Conservation (phyloP, 2,797 vertebrate species). For the Pipistrellus kuhlii region DNA sequence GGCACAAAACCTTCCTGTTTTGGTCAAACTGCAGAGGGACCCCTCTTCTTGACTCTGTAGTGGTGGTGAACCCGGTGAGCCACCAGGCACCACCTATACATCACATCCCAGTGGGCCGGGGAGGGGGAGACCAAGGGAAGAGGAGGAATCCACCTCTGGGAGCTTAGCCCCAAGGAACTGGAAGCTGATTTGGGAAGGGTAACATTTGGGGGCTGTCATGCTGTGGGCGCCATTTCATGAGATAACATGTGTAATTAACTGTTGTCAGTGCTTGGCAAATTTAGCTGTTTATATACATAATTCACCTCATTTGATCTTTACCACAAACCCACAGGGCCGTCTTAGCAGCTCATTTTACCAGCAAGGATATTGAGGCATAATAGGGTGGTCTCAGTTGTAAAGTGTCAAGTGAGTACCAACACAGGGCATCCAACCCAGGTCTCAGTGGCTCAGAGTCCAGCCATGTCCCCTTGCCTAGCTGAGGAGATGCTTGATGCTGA, state of each 20-base stretch:
- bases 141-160: neutral
- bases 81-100: too few relatives aligned
- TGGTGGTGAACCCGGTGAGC: neutral
- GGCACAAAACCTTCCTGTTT: accelerated
- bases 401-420: neutral
- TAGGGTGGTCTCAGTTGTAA: neutral
- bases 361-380: neutral
- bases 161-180: neutral
- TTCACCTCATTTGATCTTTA: neutral
- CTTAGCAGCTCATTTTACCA: neutral
- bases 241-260: neutral
- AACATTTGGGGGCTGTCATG: too few relatives aligned
- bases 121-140: neutral
- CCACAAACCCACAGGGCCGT: neutral
- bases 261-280: neutral
- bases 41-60: neutral
- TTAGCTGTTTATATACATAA: neutral
- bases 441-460: neutral
- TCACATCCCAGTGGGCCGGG: neutral
- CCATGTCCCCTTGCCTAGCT: neutral
- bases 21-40: neutral
- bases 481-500: neutral
- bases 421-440: neutral
- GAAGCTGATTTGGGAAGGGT: neutral
- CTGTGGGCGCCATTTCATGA: neutral